Percentiles rank a stretch among this genome's conserved stretches.
These are phyloP conservation scores for Taphrorychus bicolor DNA, from an alignment of 2,888 invertebrate species.

Conservation along the genomic window DNA sequence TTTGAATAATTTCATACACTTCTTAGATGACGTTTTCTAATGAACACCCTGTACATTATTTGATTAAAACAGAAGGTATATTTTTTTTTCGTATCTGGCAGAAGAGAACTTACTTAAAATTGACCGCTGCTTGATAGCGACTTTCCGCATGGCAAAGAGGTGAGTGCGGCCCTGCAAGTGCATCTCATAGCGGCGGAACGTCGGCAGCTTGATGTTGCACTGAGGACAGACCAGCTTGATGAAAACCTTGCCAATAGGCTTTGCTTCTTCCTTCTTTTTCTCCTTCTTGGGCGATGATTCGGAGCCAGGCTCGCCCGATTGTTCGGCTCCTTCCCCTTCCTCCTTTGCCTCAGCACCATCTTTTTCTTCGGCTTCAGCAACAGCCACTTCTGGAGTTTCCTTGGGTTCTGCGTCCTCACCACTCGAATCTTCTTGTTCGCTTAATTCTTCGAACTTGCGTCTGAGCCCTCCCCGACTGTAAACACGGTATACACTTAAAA, in stretches of 20 bases:
- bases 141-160: conserved; percentile 74
- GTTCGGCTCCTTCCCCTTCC: conserved; percentile 17
- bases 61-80: too few species aligned
- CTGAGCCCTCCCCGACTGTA: background rate
- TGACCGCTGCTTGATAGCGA: conserved; percentile 74
- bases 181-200: conserved; percentile 76
- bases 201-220: conserved; percentile 74
- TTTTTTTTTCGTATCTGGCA: conserved; percentile 60
- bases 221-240: conserved; percentile 68
- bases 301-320: conserved; percentile 46
- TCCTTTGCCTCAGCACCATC: conserved; percentile 63
- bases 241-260: background rate
- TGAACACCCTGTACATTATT: too few species aligned
- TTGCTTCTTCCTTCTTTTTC: conserved; percentile 17
- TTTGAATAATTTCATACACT: too few species aligned
- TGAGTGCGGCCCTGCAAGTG: conserved; percentile 75
- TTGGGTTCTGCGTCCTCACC: conserved; percentile 44
- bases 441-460: conserved; percentile 52
- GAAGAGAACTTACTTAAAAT: conserved; percentile 32
- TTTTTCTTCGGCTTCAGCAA: conserved; percentile 59
- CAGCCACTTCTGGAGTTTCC: conserved; percentile 44
- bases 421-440: conserved; percentile 44
- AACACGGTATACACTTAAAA: too few species aligned
- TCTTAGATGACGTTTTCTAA: too few species aligned
- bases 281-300: conserved; percentile 36